Base-by-base conservation (phyloP, 2,888 invertebrate genomes). In the Margaritifera margaritifera region DNA sequence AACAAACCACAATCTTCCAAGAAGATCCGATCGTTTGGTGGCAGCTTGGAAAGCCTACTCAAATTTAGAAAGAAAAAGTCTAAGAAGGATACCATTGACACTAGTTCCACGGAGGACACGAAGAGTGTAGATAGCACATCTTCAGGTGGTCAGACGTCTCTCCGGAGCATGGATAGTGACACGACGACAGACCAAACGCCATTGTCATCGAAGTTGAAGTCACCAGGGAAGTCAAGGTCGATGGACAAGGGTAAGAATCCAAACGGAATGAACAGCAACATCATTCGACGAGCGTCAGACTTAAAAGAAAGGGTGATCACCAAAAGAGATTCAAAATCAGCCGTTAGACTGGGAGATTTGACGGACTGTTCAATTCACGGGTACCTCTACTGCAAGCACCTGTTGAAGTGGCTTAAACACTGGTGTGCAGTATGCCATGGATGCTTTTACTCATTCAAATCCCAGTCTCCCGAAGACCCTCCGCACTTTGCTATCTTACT, bases 401-500 rank as follows among this genome's bases (percentile, higher is more conserved):
- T 79, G 27, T 65, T 80, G 6, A 82, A 81, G 63, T 85, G 84
- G 82, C 78, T 78, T 27, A 79, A 80, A 65, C 60, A 83, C 8
- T 84, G 82, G 81, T 84, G 84, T 70, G 79, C 80, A 3, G 78
- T 86, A n/a, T 80, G 78, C 61, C 68, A 78, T n/a, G 83, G 85
- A 0, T 81, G 81, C 64, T 78, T 86, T 60, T 85, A 84, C 69
- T 81, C 79, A 58, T 86, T 85, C 65, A 80, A 80, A 58, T 72
- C 83, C 0, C 77, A 83, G 58, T 71, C 76, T 8, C 70, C 71
- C 2, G 77, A 78, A 0, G 84, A 84, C n/a, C 64, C 42, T n/a
- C 79, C 85, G 0, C 69, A 77, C n/a, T n/a, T 84, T 19, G 66
- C 77, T 8, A 73, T 83, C 24, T 65, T 80, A 20, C 62, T 86